These are phyloP conservation scores for Allygus modestus DNA, from an alignment of 2,888 invertebrate genomes.

Conservation along the genomic window DNA sequence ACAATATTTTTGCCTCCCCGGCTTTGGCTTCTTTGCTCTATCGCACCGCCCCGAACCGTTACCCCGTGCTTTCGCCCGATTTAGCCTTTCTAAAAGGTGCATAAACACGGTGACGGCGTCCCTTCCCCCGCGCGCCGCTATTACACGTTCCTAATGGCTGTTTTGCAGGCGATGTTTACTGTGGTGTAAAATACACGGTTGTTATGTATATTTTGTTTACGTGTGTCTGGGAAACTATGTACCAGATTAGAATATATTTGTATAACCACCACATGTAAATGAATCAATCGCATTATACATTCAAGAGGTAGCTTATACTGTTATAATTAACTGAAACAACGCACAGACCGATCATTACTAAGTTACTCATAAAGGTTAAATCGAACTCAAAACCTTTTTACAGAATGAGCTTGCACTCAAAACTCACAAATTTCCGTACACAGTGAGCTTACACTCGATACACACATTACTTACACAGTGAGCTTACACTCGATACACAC, in stretches of 20 bases:
- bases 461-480: too few relatives aligned
- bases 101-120: background rate
- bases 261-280: too few relatives aligned
- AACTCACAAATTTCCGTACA: too few relatives aligned
- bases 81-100: background rate
- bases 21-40: slow-evolving; percentile 28
- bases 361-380: too few relatives aligned
- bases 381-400: too few relatives aligned
- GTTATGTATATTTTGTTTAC: slow-evolving; percentile 15
- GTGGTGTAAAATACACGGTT: background rate
- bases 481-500: too few relatives aligned
- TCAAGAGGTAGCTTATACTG: too few relatives aligned
- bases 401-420: too few relatives aligned
- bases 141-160: background rate
- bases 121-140: background rate
- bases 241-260: background rate
- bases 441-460: too few relatives aligned
- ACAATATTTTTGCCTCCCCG: slow-evolving; percentile 29
- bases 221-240: background rate
- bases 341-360: too few relatives aligned
- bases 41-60: background rate
- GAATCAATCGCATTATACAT: too few relatives aligned
- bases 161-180: slow-evolving; percentile 33
- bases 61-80: slow-evolving; percentile 6
- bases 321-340: too few relatives aligned